phyloP scores from a whole-genome alignment of 2,888 invertebrate species.

The Heliconius hortense region DNA sequence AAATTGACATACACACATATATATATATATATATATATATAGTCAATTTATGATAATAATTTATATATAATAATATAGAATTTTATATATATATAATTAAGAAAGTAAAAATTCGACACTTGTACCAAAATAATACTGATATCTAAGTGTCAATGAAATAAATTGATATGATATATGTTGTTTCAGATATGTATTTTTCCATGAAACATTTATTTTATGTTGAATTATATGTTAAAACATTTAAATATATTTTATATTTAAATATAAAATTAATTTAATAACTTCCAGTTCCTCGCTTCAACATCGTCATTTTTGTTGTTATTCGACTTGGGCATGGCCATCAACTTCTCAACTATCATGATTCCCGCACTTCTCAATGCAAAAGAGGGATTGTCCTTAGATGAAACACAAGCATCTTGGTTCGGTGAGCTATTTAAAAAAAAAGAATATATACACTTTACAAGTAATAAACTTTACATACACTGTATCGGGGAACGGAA shows the following conservation, averaged over 20 bases:
- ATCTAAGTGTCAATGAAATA: neutral
- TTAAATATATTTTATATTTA: too few species aligned
- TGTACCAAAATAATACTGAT: neutral
- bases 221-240: too few species aligned
- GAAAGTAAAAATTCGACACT: neutral
- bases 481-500: too few species aligned
- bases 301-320: slow-evolving; percentile 79
- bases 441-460: neutral
- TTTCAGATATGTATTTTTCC: neutral
- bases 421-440: slow-evolving; percentile 68
- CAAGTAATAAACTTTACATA: neutral
- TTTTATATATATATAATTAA: too few species aligned
- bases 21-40: too few species aligned
- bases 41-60: too few species aligned
- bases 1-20: neutral
- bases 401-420: slow-evolving; percentile 81
- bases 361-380: slow-evolving; percentile 77
- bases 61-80: too few species aligned
- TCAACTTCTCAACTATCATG: slow-evolving; percentile 80
- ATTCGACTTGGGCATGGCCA: slow-evolving; percentile 80
- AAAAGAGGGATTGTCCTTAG: slow-evolving; percentile 66
- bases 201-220: too few species aligned
- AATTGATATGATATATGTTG: neutral
- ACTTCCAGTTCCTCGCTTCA: slow-evolving; percentile 73
- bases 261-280: neutral